Evolutionary conservation across 35 echinoderm and acorn worm species (phyloP).

Genomic region (Acanthaster planci): DNA sequence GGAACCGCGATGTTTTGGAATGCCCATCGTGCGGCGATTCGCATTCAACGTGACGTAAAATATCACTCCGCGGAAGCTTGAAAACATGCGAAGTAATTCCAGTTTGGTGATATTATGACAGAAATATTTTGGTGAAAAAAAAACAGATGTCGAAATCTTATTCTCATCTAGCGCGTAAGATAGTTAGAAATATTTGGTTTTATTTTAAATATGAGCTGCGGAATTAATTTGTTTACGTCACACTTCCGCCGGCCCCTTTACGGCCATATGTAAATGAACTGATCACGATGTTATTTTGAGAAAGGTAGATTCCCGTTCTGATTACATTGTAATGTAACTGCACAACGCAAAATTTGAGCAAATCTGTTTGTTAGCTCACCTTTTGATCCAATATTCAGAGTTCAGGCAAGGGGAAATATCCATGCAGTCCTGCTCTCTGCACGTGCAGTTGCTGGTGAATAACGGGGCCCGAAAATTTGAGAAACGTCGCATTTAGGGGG

Average conservation of each 20-base stretch:
- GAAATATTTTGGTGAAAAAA: too few relatives aligned
- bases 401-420: neutral
- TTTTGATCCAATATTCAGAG: neutral
- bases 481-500: neutral
- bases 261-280: constrained; percentile 11
- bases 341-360: neutral
- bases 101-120: neutral
- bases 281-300: constrained; percentile 33
- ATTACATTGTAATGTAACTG: neutral
- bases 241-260: neutral
- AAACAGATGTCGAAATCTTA: too few relatives aligned
- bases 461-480: neutral
- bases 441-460: neutral
- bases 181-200: too few relatives aligned
- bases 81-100: neutral
- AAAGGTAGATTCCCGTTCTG: constrained; percentile 27
- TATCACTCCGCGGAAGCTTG: neutral
- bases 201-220: neutral
- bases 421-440: neutral
- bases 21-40: constrained; percentile 10
- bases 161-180: too few relatives aligned
- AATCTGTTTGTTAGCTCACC: neutral
- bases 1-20: constrained; percentile 17
- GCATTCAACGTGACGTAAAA: neutral
- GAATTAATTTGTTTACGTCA: constrained; percentile 23